phyloP scores from a whole-genome alignment of 2,797 vertebrate genomes.

The Acrossocheilus fasciatus region DNA sequence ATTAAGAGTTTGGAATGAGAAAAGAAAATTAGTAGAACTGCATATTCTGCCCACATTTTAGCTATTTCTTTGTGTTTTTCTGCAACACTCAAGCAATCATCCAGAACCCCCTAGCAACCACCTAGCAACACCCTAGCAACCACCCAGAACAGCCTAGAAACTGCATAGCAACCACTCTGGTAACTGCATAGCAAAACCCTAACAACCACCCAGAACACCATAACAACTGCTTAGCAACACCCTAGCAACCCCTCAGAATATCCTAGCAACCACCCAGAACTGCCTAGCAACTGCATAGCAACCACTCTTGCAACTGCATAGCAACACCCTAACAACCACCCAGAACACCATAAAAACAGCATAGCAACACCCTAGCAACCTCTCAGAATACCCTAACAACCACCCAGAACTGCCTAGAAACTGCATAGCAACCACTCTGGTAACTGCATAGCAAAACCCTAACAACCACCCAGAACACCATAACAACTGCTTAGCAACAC shows the following conservation, averaged over 20 bases:
- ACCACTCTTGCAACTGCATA: background rate
- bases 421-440: too few relatives aligned
- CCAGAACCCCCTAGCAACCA: background rate
- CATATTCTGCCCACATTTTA: background rate
- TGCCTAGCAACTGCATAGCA: background rate
- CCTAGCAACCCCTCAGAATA: background rate
- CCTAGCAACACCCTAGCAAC: background rate
- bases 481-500: background rate
- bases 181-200: background rate
- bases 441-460: too few relatives aligned
- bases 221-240: background rate
- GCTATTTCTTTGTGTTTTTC: background rate
- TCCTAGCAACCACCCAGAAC: background rate
- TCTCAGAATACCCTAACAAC: background rate
- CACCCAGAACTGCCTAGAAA: background rate
- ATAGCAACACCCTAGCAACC: background rate
- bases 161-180: background rate
- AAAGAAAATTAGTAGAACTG: background rate
- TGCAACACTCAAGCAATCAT: background rate
- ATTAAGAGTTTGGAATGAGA: background rate
- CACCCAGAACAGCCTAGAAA: background rate
- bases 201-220: background rate
- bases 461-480: background rate
- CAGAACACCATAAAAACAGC: background rate
- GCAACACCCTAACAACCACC: background rate